Evolutionary conservation across 2,113 vertebrate species (phyloP).

Genomic region (Rhizomys pruinosus): DNA sequence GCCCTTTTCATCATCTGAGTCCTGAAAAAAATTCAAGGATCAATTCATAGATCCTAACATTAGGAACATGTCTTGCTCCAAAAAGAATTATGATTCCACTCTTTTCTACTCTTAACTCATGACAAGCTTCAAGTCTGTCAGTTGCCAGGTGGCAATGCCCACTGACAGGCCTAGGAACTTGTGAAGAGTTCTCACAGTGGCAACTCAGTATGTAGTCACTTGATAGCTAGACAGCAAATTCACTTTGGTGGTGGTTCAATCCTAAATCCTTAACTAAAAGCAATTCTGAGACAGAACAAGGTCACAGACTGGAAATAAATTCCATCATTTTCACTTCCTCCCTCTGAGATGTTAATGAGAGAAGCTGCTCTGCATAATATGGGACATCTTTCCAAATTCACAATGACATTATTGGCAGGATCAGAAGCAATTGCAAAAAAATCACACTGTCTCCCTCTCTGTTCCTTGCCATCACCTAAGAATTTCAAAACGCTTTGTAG

Average conservation of each 20-base stretch:
- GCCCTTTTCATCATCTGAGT: conserved; percentile 31
- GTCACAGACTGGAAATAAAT: conserved; percentile 77
- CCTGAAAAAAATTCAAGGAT: conserved; percentile 43
- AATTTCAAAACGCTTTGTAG: conserved; percentile 63
- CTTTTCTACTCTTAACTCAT: conserved; percentile 28
- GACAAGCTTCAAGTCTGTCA: conserved; percentile 48
- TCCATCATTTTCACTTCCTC: conserved; percentile 74
- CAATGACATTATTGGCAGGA: conserved; percentile 75
- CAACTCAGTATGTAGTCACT: conserved; percentile 25
- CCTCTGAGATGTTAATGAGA: conserved; percentile 79
- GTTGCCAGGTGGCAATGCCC: conserved; percentile 1
- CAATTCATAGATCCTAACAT: conserved; percentile 7
- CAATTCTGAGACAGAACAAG: conserved; percentile 79
- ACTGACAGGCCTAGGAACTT: neutral
- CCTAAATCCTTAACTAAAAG: conserved; percentile 73
- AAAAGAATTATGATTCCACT: conserved; percentile 26
- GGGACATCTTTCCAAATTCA: conserved; percentile 75
- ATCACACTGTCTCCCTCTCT: conserved; percentile 42
- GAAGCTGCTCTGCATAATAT: conserved; percentile 70
- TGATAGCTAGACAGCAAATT: conserved; percentile 55
- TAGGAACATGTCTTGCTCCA: conserved; percentile 13
- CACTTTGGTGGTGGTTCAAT: conserved; percentile 61
- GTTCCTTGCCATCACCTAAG: conserved; percentile 51
- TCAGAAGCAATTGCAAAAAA: conserved; percentile 69
- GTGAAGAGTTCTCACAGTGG: conserved; percentile 51